Evolutionary conservation across 2,113 vertebrate genomes (phyloP), one percentile per base, ranked within the genome.

Genomic region (Sebastes fasciatus): DNA sequence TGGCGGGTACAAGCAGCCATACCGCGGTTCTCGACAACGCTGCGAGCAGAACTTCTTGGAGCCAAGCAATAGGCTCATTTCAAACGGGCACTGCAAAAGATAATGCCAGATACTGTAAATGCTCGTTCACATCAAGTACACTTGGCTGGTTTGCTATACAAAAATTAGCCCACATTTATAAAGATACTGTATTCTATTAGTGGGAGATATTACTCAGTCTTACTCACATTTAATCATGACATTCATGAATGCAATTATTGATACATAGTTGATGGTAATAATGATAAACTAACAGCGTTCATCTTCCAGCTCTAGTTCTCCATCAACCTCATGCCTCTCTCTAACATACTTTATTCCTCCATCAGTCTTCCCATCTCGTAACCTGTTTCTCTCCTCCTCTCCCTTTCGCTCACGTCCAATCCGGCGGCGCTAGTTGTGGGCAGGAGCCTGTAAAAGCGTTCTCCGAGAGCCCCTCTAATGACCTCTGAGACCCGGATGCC

Each of bases 401-500:
- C n/a, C 40, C 46, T 52, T 14, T 69, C 13, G 2, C 82, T 84
- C 57, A 12, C 65, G 77, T 23, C 72, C 11, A 7, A 74, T 55
- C 26, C 69, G 5, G 65, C 17, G 19, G 34, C 19, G n/a, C 61
- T 8, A 1, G 71, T 49, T 52, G 80, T 13, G 7, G 49, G 42
- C 73, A 16, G 84, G 82, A 55, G 86, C 74, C 86, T 55, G 42
- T 23, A 76, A 85, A 84, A 89, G 26, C 16, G 63, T 74, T 91
- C 72, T 88, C 74, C 34, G 8, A 84, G 75, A 84, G 84, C 80
- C 85, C 77, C 83, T 77, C 69, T 94, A 94, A 94, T 86, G 87
- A 92, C 94, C 94, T 94, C 89, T 1, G 91, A 91, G 91, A 92
- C 91, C 91, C 84, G 49, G 74, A 83, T 83, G 90, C 90, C 89